Base-by-base conservation (phyloP, 2,113 vertebrate genomes). In the Myodes glareolus region DNA sequence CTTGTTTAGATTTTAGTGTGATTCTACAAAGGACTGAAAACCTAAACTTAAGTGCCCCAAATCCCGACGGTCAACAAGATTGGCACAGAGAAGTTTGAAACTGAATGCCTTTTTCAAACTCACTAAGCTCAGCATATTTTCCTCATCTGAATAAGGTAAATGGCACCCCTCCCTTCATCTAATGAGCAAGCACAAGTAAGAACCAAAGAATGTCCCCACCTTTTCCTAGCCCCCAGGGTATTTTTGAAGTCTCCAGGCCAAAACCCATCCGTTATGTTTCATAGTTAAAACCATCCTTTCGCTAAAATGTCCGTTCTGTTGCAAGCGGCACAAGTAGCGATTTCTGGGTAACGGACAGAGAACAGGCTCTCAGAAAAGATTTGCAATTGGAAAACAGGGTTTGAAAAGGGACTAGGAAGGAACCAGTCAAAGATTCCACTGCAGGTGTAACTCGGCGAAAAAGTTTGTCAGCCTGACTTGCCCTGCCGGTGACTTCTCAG, bases 401-500 rank as follows among this genome's bases (percentile, higher is more conserved):
- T 96, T 75, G 4, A 16, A 45, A 84, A 96, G 89, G 42, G 68
- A 68, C 27, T 88, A 36, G 76, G 67, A 90, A 91, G 75, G 88
- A 90, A 95, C 33, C 52, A 73, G 12, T 55, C 84, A 17, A 21
- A 73, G 67, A 9, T 55, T 91, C 80, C 8, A 29, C 9, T 63
- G 9, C 19, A 2, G 17, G 3, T 47, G 23, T 50, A 55, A 13
- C 63, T 70, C 25, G 72, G 16, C 50, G 63, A 0, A 92, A 96
- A 80, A 19, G 68, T n/a, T 73, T 65, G 0, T 1, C 93, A 39
- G 27, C 63, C 94, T 90, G 45, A 19, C 78, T 92, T 94, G 94
- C 95, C 97, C 97, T 97, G 14, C 4, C 2, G 68, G 91, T 98
- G 98, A 98, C 98, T 98, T 98, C 89, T 98, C 96, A 2, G 86